phyloP scores from a whole-genome alignment of 2,113 vertebrate genomes.

The Melanerpes formicivorus region DNA sequence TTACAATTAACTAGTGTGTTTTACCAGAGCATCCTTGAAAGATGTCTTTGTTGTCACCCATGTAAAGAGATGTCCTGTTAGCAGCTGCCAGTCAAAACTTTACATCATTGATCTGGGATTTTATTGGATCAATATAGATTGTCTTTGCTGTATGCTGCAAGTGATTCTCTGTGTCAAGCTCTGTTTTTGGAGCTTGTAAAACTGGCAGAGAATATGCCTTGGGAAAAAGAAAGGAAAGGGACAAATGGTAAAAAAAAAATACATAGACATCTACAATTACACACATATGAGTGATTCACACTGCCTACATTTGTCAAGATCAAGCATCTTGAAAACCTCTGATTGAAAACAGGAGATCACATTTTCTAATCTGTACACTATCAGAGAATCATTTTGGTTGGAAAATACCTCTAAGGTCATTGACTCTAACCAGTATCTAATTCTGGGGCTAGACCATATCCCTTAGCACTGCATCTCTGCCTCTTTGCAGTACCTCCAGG shows the following conservation, averaged over 20 bases:
- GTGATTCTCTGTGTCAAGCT: not conserved
- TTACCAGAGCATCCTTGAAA: not conserved
- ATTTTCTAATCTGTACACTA: not conserved
- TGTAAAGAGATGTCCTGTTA: not conserved
- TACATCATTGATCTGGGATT: conserved; percentile 40
- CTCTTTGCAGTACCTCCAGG: no score
- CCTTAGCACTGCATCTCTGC: no score
- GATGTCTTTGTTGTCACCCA: not conserved
- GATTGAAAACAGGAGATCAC: conserved; percentile 16
- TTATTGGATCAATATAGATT: conserved; percentile 48
- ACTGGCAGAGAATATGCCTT: conserved; percentile 10
- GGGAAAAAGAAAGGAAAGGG: conserved; percentile 15
- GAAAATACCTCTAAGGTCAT: no score
- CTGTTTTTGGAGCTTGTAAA: conserved; percentile 25
- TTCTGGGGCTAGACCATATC: no score
- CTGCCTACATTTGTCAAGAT: conserved; percentile 56
- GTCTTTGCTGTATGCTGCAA: conserved; percentile 6
- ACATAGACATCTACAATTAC: conserved; percentile 24
- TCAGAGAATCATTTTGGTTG: no score
- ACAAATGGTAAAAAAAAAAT: conserved; percentile 51
- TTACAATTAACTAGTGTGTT: conserved; percentile 4
- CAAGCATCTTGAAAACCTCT: conserved; percentile 12
- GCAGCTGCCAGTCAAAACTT: conserved; percentile 35
- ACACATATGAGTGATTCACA: conserved; percentile 47
- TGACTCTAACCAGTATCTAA: no score